Evolutionary conservation across 2,797 vertebrate genomes (phyloP), one percentile per base, ranked within the genome.

Genomic region (Synaphobranchus kaupii): DNA sequence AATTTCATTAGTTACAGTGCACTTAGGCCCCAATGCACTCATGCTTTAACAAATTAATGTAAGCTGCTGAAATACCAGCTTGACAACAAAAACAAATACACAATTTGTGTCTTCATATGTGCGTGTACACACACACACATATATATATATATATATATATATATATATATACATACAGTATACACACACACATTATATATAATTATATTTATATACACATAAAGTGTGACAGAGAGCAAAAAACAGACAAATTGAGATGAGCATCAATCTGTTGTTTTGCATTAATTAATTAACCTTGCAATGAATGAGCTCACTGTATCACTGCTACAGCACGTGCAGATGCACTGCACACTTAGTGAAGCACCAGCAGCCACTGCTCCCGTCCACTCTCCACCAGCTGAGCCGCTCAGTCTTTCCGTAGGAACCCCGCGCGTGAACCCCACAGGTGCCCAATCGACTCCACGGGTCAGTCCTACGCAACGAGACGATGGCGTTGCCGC

Each of bases 1-100:
- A 76, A 76, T 39, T 76, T 39, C 31, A 76, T 76, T 76, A 34
- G 31, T 76, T 76, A 76, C 71, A 76, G 71, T 76, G 13, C 31
- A 76, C 13, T 39, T 76, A 39, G 28, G 71, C 31, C 28, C 8
- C 20, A 34, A 2, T n/a, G n/a, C n/a, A n/a, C 5, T 12, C 31
- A 76, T 76, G 31, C 31, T 76, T 17, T 39, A 31, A 34, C 34
- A 76, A 39, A 39, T 76, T 76, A 76, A 76, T 39, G 39, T 76
- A 31, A 17, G 1, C 31, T 12, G 34, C 71, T 39, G 71, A 76
- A 76, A 39, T n/a, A 71, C 71, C 71, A 76, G 28, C 34, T 68
- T 68, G 63, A 28, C 7, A 25, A 68, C 22, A 68, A 68, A 28
- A 68, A 68, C 63, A 68, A 68, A 28, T 68, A 68, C 63, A n/a